Evolutionary conservation across 1,140 invertebrate genomes (phyloP).

Genomic region (Ostrea edulis): DNA sequence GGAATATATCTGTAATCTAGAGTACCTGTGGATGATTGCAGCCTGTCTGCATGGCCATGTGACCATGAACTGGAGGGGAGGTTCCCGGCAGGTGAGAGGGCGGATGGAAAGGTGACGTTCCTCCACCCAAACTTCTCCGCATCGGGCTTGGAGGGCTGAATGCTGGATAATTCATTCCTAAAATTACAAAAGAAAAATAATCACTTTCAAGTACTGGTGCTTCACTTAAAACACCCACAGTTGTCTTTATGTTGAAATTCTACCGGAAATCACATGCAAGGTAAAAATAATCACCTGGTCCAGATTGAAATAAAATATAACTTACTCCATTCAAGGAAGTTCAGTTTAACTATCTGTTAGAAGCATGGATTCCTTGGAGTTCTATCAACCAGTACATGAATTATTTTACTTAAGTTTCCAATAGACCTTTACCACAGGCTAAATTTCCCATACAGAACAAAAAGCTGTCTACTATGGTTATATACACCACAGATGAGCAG

Average conservation of each 20-base stretch:
- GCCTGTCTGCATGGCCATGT: conserved; percentile 51
- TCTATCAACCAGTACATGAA: too few species aligned
- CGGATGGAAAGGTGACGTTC: conserved; percentile 80
- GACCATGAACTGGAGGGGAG: conserved; percentile 70
- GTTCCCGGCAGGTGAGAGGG: conserved; percentile 69
- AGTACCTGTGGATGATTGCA: conserved; percentile 32
- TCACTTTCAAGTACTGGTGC: too few species aligned
- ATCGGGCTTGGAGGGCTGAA: conserved; percentile 84
- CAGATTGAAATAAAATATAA: not conserved
- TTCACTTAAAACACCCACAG: too few species aligned
- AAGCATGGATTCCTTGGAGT: too few species aligned
- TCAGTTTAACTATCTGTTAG: too few species aligned
- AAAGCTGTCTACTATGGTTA: too few species aligned
- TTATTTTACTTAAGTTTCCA: too few species aligned
- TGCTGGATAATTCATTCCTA: conserved; percentile 55
- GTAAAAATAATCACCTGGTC: not conserved
- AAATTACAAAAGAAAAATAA: not conserved
- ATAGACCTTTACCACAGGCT: too few species aligned
- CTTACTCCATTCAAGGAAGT: too few species aligned
- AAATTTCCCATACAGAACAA: too few species aligned
- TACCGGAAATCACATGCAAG: not conserved
- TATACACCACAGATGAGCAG: too few species aligned
- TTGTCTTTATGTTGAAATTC: not conserved
- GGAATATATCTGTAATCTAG: too few species aligned
- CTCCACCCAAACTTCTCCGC: conserved; percentile 85